Conservation (phyloP, 2,113 vertebrate species). For the Carettochelys insculpta region DNA sequence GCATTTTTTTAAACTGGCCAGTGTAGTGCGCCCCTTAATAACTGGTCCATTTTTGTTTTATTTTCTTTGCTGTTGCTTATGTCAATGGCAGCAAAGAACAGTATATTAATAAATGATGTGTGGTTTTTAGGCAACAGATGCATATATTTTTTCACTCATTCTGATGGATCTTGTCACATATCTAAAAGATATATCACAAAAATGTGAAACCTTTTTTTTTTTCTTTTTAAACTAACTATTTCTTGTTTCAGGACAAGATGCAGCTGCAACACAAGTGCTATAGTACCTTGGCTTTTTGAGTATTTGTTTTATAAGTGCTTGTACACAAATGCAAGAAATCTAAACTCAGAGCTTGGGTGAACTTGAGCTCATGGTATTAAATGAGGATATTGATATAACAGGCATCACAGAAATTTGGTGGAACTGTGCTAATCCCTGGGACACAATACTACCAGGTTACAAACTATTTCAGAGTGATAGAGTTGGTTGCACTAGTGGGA, state of each 20-base stretch:
- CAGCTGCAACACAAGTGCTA: constrained; percentile 48
- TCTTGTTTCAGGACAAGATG: constrained; percentile 54
- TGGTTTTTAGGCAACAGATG: constrained; percentile 76
- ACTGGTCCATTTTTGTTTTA: constrained; percentile 17
- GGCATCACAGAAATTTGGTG: background rate
- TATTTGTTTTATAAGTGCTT: background rate
- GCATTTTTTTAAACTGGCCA: background rate
- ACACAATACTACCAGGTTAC: background rate
- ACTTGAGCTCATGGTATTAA: background rate
- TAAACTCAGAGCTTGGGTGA: background rate
- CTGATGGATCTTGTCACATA: constrained; percentile 53
- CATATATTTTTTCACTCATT: constrained; percentile 56
- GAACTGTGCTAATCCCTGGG: background rate
- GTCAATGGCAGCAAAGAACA: constrained; percentile 24
- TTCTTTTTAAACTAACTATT: constrained; percentile 53
- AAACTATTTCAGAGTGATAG: background rate
- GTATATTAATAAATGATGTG: constrained; percentile 61
- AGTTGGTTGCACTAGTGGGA: background rate
- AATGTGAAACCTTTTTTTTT: constrained; percentile 50
- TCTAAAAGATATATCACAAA: constrained; percentile 54
- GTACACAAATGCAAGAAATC: background rate
- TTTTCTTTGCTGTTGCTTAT: constrained; percentile 42
- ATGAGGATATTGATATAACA: background rate
- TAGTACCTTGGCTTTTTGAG: background rate
- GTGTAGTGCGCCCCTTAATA: constrained; percentile 4